Conservation (phyloP, 2,888 invertebrate species). For the Diloba caeruleocephala region DNA sequence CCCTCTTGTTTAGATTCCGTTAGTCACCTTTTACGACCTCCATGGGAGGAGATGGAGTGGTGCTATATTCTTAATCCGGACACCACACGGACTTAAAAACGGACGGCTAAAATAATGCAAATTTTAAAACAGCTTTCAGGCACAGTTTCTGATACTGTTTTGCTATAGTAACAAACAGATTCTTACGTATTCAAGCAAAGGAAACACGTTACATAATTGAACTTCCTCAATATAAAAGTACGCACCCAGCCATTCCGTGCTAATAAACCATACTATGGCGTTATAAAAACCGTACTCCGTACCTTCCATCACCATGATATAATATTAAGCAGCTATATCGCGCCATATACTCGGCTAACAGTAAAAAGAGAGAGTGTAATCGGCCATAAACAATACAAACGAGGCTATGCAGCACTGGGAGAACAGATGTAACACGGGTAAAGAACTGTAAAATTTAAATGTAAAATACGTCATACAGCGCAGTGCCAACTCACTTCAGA, state of each 20-base stretch:
- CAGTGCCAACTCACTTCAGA: conserved; percentile 41
- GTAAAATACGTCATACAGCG: conserved; percentile 60
- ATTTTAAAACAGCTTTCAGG: too few species aligned
- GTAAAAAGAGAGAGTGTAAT: conserved; percentile 38
- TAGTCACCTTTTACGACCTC: too few species aligned
- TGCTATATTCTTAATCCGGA: too few species aligned
- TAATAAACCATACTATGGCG: conserved; percentile 34
- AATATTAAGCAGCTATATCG: conserved; percentile 43
- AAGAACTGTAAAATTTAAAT: conserved; percentile 63
- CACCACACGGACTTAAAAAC: too few species aligned
- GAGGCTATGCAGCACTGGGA: conserved; percentile 16
- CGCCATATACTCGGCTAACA: conserved; percentile 29
- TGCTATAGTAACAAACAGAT: conserved; percentile 3
- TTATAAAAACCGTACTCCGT: too few species aligned
- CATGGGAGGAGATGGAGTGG: too few species aligned
- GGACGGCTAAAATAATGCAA: too few species aligned
- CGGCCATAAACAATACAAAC: conserved; percentile 46
- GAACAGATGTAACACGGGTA: conserved; percentile 49
- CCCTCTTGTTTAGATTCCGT: too few species aligned
- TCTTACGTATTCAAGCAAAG: too few species aligned
- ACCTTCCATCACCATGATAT: conserved; percentile 25
- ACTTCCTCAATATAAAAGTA: conserved; percentile 31
- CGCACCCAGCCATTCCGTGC: conserved; percentile 3
- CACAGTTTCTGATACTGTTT: too few species aligned
- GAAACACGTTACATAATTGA: conserved; percentile 4